phyloP scores from a whole-genome alignment of 2,113 vertebrate species.

The Alligator mississippiensis region DNA sequence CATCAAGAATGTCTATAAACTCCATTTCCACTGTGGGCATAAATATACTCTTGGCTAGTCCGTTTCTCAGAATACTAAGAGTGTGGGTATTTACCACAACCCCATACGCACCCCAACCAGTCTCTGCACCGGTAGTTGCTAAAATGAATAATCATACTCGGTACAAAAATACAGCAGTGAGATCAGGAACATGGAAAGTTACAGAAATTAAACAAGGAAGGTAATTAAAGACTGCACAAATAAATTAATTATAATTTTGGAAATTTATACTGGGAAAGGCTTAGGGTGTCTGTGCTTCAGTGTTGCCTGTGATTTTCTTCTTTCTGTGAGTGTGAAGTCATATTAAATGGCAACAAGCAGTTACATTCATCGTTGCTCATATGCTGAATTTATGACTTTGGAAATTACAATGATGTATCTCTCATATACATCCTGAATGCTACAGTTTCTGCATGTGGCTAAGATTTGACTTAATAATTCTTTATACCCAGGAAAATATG shows the following conservation, averaged over 20 bases:
- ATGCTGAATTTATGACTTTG: neutral
- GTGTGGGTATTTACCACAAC: neutral
- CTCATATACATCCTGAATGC: neutral
- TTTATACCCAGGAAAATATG: neutral
- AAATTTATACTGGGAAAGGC: neutral
- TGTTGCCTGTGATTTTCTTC: neutral
- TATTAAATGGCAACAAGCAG: neutral
- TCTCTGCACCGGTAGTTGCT: neutral
- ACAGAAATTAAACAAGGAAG: accelerated
- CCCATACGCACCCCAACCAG: accelerated
- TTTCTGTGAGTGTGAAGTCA: neutral
- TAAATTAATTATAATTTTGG: neutral
- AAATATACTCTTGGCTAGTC: neutral
- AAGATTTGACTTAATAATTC: neutral
- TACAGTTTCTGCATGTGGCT: neutral
- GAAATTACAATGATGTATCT: neutral
- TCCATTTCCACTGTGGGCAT: neutral
- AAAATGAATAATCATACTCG: neutral
- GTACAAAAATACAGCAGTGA: neutral
- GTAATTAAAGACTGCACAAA: neutral
- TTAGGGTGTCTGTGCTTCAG: neutral
- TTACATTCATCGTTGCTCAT: neutral
- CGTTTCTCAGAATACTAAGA: neutral
- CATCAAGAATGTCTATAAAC: neutral
- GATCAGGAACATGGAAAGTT: neutral